A percentile compares a stretch with the other conserved stretches of the same genome.
Conservation (phyloP, 2,888 invertebrate genomes). For the Cryptus viduatorius region DNA sequence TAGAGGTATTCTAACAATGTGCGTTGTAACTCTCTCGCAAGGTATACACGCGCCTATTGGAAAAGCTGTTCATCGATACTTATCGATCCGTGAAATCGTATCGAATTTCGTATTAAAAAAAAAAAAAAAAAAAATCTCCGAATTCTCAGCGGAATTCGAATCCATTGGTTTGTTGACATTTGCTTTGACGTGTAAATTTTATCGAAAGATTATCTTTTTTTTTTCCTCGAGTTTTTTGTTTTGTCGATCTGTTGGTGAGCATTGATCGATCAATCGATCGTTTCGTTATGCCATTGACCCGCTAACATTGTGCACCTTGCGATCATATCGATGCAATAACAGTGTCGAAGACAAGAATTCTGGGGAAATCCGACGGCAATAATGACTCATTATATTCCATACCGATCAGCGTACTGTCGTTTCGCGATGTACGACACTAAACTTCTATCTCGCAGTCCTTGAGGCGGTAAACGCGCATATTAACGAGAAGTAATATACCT, state of each 20-base stretch:
- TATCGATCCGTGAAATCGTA: too few relatives aligned
- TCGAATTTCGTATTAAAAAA: too few relatives aligned
- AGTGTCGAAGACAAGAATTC: not conserved
- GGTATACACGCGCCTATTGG: not conserved
- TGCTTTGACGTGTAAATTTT: too few relatives aligned
- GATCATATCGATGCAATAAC: not conserved
- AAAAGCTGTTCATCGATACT: not conserved
- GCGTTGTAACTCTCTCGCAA: not conserved
- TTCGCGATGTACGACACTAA: not conserved
- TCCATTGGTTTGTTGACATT: too few relatives aligned
- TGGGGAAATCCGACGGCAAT: conserved; percentile 7
- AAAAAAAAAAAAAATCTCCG: too few relatives aligned
- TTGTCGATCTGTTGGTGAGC: not conserved
- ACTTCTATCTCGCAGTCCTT: not conserved
- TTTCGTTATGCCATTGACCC: conserved; percentile 39
- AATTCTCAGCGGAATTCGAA: too few relatives aligned
- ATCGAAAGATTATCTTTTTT: too few relatives aligned
- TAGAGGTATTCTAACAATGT: not conserved
- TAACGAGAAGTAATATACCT: conserved; percentile 25
- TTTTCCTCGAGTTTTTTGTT: not conserved
- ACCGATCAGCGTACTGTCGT: not conserved
- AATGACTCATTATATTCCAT: not conserved
- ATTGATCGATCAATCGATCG: not conserved
- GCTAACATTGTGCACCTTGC: conserved; percentile 3
- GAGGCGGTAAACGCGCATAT: not conserved